Evolutionary conservation across 2,888 invertebrate genomes (phyloP), one percentile per base, ranked within the genome.

Genomic region (Orthosia incerta): DNA sequence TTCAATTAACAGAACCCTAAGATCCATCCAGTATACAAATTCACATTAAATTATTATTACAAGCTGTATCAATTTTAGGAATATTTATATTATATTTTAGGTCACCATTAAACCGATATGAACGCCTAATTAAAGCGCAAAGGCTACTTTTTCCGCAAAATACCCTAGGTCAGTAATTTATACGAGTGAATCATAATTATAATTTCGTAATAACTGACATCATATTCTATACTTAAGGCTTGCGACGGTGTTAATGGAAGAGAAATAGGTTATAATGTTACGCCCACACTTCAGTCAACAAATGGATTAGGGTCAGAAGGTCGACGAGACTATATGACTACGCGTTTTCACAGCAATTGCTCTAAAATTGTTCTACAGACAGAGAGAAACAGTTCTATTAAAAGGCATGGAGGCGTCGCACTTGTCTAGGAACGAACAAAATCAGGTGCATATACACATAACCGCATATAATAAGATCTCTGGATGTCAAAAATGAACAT

Each of bases 141-240:
- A 39, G 50, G 12, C 7, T 31, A 0, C 12, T 69, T 69, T 59
- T 59, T 48, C 50, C n/a, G n/a, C 12, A 2, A 50, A 46, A 20
- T 23, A 26, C 4, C 39, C 26, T 74, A 62, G 61, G 56, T 48
- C 80, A 74, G 65, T 66, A 80, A 69, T 61, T 56, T 46, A 61
- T 48, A 56, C 15, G 20, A 15, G 39, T 39, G 16, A 64, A 60
- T 68, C 20, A 55, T 60, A 60, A 63, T 74, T 67, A 67, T 0
- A 45, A 53, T 67, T 56, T 50, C 15, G 16, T 60, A 74, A 55
- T 64, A 51, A 60, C 74, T 48, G 65, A 65, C 26, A 65, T 80
- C 20, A 51, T 51, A 45, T 60, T 80, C 59, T 67, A 16, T 67
- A 67, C 50, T 56, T n/a, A 65, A 68, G 55, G 67, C 26, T 59